A percentile compares a stretch with the other conserved stretches of the same genome.
These are phyloP conservation scores for Petroica traversi DNA, from an alignment of 2,113 vertebrate species.

Conservation along the genomic window DNA sequence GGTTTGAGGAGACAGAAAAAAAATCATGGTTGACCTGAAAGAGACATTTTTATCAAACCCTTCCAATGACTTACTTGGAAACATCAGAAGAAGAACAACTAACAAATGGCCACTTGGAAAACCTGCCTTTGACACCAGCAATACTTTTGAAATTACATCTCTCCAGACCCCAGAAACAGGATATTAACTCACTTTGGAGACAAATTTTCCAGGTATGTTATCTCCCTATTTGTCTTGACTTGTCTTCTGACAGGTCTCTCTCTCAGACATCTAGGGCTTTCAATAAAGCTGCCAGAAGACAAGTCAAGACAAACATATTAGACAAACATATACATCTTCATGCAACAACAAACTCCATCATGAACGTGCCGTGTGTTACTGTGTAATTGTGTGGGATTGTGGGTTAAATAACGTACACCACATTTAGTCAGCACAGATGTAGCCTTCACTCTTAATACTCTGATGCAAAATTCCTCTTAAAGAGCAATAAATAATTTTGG, in stretches of 20 bases:
- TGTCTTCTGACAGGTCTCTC: not conserved
- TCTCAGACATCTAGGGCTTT: no score
- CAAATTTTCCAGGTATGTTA: not conserved
- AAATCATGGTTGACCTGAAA: not conserved
- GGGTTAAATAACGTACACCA: not conserved
- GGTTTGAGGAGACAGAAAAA: not conserved
- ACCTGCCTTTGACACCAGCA: not conserved
- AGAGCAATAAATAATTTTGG: not conserved
- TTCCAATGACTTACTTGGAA: not conserved
- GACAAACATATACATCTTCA: no score
- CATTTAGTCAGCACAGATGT: not conserved
- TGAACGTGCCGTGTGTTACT: accelerated
- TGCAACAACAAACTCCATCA: not conserved
- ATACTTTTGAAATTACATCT: not conserved
- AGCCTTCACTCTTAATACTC: not conserved
- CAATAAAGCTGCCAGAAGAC: no score
- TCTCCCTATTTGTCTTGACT: not conserved
- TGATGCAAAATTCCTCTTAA: not conserved
- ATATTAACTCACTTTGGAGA: not conserved
- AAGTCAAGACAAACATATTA: not conserved
- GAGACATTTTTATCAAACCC: not conserved
- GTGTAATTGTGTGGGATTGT: not conserved
- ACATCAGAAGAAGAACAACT: not conserved
- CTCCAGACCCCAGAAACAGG: not conserved
- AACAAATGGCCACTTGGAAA: not conserved